A percentile compares a stretch with the other conserved stretches of the same genome.
Evolutionary conservation across 2,113 vertebrate genomes (phyloP).

Genomic region (Turnix velox): DNA sequence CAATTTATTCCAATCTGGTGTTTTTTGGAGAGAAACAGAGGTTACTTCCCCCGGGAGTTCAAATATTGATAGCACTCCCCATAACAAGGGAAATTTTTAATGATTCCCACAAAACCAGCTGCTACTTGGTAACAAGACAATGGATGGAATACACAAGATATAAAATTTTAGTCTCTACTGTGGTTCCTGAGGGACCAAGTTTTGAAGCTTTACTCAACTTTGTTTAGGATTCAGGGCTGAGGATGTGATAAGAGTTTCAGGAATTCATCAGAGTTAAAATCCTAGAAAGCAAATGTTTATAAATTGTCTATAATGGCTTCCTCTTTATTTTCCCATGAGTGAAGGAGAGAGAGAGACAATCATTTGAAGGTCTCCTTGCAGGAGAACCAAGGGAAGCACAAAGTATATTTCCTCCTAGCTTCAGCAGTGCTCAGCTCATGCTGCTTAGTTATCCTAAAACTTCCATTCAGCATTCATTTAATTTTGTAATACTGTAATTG

Average conservation of each 20-base stretch:
- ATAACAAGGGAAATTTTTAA: slow-evolving; percentile 3
- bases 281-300: background rate
- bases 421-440: background rate
- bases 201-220: background rate
- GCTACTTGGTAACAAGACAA: background rate
- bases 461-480: background rate
- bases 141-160: background rate
- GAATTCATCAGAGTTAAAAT: background rate
- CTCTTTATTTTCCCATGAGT: background rate
- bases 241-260: background rate
- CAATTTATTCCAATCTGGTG: background rate
- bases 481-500: background rate
- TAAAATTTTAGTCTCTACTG: background rate
- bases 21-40: background rate
- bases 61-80: background rate
- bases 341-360: background rate
- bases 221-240: background rate
- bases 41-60: background rate
- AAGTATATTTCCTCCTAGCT: background rate
- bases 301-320: background rate
- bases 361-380: background rate
- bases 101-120: background rate
- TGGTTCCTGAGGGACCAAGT: background rate
- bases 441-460: background rate
- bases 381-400: background rate